These are phyloP conservation scores for Leptinotarsa rubiginosa DNA, from an alignment of 2,888 invertebrate species.

Conservation along the genomic window DNA sequence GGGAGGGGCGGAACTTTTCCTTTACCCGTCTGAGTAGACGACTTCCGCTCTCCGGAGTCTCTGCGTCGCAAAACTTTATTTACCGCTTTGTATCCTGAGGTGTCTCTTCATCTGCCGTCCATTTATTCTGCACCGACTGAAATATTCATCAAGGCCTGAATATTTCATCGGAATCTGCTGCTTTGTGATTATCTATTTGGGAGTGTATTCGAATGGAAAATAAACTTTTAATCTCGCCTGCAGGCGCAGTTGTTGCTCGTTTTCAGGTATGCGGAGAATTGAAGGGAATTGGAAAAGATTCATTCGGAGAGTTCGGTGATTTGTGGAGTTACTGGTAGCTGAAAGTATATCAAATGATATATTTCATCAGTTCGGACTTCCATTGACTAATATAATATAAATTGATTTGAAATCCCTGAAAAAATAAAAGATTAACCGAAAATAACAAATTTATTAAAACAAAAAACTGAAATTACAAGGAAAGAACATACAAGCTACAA, in stretches of 20 bases:
- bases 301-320: background rate
- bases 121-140: slow-evolving; percentile 13
- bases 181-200: slow-evolving; percentile 21
- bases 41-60: slow-evolving; percentile 35
- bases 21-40: slow-evolving; percentile 17
- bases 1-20: slow-evolving; percentile 25
- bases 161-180: slow-evolving; percentile 4
- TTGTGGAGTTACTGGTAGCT: no score
- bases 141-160: slow-evolving; percentile 19
- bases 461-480: no score
- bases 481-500: no score
- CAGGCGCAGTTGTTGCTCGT: background rate
- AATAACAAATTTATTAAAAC: no score
- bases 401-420: no score
- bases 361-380: no score
- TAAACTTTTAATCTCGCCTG: background rate
- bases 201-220: slow-evolving; percentile 7
- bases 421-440: no score
- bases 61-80: slow-evolving; percentile 35
- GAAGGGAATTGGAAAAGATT: background rate
- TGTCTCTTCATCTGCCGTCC: background rate
- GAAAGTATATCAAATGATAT: no score
- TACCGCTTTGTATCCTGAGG: slow-evolving; percentile 14
- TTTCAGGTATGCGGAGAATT: background rate
- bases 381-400: no score